These are phyloP conservation scores for Hepsetus odoe DNA, from an alignment of 2,113 vertebrate species.

Conservation along the genomic window DNA sequence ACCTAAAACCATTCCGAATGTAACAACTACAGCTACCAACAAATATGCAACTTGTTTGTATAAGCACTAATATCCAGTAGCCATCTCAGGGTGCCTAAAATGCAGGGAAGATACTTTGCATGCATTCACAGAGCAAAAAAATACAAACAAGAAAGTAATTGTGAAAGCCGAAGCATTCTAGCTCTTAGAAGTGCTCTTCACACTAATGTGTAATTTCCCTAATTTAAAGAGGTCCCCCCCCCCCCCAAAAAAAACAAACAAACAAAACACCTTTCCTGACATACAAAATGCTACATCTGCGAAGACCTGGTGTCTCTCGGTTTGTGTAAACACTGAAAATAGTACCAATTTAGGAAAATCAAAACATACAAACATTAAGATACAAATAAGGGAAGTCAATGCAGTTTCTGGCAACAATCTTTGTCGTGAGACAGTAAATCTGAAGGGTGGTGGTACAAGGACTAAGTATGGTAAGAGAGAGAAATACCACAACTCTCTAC, in stretches of 20 bases:
- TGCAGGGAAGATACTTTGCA: conserved; percentile 54
- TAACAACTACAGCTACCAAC: conserved; percentile 27
- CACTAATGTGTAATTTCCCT: conserved; percentile 72
- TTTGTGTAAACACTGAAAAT: conserved; percentile 90
- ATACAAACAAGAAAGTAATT: conserved; percentile 15
- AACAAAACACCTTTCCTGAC: conserved; percentile 76
- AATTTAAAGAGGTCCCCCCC: conserved; percentile 75
- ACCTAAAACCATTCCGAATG: conserved; percentile 21
- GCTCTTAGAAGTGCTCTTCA: conserved; percentile 83
- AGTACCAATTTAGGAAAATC: conserved; percentile 76
- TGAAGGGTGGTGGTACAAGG: conserved; percentile 82
- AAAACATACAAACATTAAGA: conserved; percentile 47
- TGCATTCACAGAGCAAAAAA: conserved; percentile 73
- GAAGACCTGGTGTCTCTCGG: conserved; percentile 76
- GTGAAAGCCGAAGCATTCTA: conserved; percentile 55
- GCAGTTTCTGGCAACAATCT: conserved; percentile 79
- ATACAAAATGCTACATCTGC: conserved; percentile 82
- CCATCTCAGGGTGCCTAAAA: conserved; percentile 9
- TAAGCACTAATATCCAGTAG: conserved; percentile 13
- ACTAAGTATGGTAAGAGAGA: conserved; percentile 62
- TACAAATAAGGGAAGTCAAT: conserved; percentile 61
- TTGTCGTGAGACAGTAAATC: conserved; percentile 79
- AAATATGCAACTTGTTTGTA: conserved; percentile 8
- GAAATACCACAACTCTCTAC: conserved; percentile 82
- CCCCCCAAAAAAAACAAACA: too few relatives aligned